Evolutionary conservation across 1,140 invertebrate genomes (phyloP).

Genomic region (Gonioctena quinquepunctata): DNA sequence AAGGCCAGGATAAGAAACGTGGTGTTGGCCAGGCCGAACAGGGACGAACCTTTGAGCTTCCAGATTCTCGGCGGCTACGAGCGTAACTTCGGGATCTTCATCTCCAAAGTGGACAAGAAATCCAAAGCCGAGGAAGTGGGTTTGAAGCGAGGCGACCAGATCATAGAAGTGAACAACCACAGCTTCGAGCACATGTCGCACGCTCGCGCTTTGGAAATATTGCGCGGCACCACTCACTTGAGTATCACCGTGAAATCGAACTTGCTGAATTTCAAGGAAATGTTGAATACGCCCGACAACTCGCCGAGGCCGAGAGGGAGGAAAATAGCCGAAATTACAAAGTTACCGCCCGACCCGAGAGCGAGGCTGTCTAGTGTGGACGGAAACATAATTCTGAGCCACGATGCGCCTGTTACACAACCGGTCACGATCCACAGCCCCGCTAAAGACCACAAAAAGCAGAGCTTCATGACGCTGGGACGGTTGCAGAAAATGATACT

Average conservation of each 20-base stretch:
- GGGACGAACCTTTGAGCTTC: constrained; percentile 93
- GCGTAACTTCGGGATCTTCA: constrained; percentile 87
- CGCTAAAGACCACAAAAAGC: constrained; percentile 54
- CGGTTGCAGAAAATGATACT: constrained; percentile 85
- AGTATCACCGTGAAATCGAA: constrained; percentile 98
- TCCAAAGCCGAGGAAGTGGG: constrained; percentile 97
- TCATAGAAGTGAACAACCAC: constrained; percentile 96
- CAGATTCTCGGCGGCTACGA: constrained; percentile 93
- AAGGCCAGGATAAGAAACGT: constrained; percentile 92
- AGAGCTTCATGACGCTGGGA: constrained; percentile 85
- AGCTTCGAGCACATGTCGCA: constrained; percentile 92
- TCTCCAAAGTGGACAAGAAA: constrained; percentile 84
- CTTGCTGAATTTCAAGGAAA: constrained; percentile 81
- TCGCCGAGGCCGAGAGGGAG: constrained; percentile 71
- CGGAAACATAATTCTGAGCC: constrained; percentile 55
- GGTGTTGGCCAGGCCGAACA: constrained; percentile 85
- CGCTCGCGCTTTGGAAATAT: constrained; percentile 87
- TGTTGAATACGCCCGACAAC: constrained; percentile 84
- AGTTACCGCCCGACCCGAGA: constrained; percentile 68
- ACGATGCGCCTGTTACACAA: constrained; percentile 50
- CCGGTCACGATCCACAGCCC: constrained; percentile 54
- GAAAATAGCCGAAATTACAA: constrained; percentile 61
- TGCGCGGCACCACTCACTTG: constrained; percentile 91
- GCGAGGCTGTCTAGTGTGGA: constrained; percentile 67
- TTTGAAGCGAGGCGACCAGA: constrained; percentile 95